Evolutionary conservation across 2,797 vertebrate species (phyloP).

Genomic region (Phoebastria nigripes): DNA sequence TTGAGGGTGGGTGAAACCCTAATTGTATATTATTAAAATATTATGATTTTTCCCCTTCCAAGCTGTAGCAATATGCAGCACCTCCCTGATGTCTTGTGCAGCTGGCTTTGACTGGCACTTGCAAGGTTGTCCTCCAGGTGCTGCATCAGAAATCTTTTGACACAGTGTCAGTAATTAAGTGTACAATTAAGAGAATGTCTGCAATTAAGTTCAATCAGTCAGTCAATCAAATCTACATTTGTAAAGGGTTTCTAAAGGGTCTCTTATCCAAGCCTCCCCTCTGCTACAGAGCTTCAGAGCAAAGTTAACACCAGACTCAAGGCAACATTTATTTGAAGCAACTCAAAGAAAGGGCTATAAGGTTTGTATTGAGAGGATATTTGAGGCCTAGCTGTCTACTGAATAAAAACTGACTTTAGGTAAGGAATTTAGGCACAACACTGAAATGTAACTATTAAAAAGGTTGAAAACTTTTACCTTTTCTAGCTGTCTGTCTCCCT

Average conservation of each 20-base stretch:
- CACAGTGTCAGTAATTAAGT: conserved; percentile 74
- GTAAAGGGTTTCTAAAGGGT: conserved; percentile 61
- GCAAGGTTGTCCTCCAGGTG: conserved; percentile 71
- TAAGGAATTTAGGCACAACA: neutral
- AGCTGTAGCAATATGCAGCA: neutral
- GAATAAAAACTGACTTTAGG: neutral
- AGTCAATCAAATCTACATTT: conserved; percentile 68
- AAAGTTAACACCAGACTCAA: neutral
- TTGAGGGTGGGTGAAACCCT: conserved; percentile 8
- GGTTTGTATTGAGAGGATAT: neutral
- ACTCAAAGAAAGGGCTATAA: neutral
- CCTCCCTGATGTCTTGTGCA: conserved; percentile 37
- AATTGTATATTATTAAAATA: conserved; percentile 71
- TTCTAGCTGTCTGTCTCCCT: neutral
- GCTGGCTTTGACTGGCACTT: conserved; percentile 63
- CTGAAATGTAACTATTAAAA: neutral
- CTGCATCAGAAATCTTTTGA: conserved; percentile 71
- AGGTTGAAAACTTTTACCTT: neutral
- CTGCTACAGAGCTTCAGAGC: neutral
- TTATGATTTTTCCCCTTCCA: conserved; percentile 34
- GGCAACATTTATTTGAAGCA: neutral
- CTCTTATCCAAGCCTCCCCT: conserved; percentile 37
- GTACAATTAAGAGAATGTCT: conserved; percentile 70
- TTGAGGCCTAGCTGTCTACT: neutral
- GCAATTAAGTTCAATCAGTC: conserved; percentile 72